Base-by-base conservation (phyloP, 2,888 invertebrate species). In the Piscicola geometra region DNA sequence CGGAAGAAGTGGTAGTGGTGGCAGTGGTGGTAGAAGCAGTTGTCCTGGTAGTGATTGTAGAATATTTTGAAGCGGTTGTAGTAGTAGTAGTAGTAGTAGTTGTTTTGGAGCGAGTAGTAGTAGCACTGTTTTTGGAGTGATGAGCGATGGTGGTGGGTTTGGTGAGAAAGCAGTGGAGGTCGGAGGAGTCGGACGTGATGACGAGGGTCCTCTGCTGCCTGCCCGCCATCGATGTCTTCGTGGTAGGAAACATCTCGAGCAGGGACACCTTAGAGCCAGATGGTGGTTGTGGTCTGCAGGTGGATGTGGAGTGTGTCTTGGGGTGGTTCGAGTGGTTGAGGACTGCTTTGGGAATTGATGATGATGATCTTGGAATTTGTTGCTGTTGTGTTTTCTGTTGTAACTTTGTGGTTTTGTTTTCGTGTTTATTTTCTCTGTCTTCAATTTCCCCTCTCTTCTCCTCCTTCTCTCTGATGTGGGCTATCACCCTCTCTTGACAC, bases 141-240 rank as follows among this genome's bases (percentile, higher is more conserved):
- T 56, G 5, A 21, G 15, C n/a, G 60, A 5, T 15, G n/a, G 60
- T 56, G 21, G 60, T 56, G 60, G 9, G 9, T 18, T 18, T 56
- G 21, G 60, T 56, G 60, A 56, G 5, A n/a, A 56, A 56, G 60
- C 60, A 56, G 60, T 21, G 60, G n/a, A 56, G 60, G n/a, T 9
- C 5, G 25, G 3, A 18, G 3, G 60, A 18, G 25, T 25, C 60
- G n/a, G 60, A 56, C 5, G 60, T 18, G 60, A 56, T 56, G 15
- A 56, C 25, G 5, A 56, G 25, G 5, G 60, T 21, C 60, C 60
- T 56, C n/a, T 25, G 9, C 15, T 56, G 3, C 3, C n/a, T 25
- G n/a, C 60, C 25, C n/a, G 3, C n/a, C 15, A 18, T 25, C 9
- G 12, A 5, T 3, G 25, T 56, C 50, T 47, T 47, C 21, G 50